A percentile compares a stretch with the other conserved stretches of the same genome.
phyloP scores from a whole-genome alignment of 2,888 invertebrate genomes.

The Chrysolina haemoptera region DNA sequence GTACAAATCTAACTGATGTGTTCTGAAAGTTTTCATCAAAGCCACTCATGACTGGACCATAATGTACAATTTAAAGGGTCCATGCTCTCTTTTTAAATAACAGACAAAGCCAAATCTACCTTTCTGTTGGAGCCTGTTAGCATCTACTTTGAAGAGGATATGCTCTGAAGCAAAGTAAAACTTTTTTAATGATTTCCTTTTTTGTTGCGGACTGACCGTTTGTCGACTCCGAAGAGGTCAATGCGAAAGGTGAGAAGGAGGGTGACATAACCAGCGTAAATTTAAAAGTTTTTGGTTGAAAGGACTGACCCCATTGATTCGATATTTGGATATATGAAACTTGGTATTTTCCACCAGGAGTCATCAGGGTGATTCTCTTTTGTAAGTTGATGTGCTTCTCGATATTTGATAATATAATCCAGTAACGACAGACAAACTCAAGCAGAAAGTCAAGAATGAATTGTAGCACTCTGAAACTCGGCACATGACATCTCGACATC shows the following conservation, averaged over 20 bases:
- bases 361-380: too few species aligned
- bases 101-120: slow-evolving; percentile 31
- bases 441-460: too few species aligned
- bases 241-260: slow-evolving; percentile 1
- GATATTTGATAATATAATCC: too few species aligned
- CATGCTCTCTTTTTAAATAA: slow-evolving; percentile 26
- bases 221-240: neutral
- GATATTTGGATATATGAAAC: too few species aligned
- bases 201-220: slow-evolving; percentile 25
- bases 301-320: too few species aligned
- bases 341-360: too few species aligned
- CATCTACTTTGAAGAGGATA: slow-evolving; percentile 34
- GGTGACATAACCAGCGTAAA: neutral
- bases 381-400: too few species aligned
- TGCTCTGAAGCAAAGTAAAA: slow-evolving; percentile 26
- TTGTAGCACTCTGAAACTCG: too few species aligned
- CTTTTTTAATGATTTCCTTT: slow-evolving; percentile 37
- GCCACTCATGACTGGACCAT: neutral
- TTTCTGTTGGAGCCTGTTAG: slow-evolving; percentile 26
- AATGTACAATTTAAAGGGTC: slow-evolving; percentile 10
- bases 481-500: too few species aligned
- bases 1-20: neutral
- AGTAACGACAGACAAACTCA: too few species aligned
- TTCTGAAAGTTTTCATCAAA: slow-evolving; percentile 14
- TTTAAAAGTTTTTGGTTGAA: neutral